phyloP scores from a whole-genome alignment of 1,140 invertebrate genomes.

The Drosophila tsacasi region DNA sequence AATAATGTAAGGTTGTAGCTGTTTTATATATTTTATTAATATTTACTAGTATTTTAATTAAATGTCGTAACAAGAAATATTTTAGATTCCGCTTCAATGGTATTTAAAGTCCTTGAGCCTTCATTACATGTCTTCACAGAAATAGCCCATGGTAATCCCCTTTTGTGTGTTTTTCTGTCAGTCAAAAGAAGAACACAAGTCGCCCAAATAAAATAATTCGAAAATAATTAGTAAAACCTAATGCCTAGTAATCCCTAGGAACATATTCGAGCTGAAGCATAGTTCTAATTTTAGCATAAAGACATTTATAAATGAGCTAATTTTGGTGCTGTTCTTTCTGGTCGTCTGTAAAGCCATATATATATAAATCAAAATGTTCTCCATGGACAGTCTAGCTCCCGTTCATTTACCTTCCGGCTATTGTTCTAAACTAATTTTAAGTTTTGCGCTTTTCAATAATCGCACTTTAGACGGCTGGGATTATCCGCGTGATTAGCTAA shows the following conservation, averaged over 20 bases:
- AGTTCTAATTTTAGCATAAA: constrained; percentile 15
- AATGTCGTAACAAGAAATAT: not conserved
- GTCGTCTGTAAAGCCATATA: not conserved
- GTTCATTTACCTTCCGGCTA: constrained; percentile 4
- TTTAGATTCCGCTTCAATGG: not conserved
- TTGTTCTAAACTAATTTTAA: not conserved
- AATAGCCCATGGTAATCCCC: not conserved
- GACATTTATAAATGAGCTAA: constrained; percentile 6
- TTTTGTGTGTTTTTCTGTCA: not conserved
- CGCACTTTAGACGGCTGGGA: constrained; percentile 30
- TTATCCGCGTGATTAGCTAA: constrained; percentile 75
- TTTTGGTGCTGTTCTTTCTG: not conserved
- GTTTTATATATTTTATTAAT: not conserved
- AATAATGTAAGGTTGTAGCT: not conserved
- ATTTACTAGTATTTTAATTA: not conserved
- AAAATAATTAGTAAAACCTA: constrained; percentile 14
- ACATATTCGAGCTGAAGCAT: constrained; percentile 1
- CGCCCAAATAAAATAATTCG: constrained; percentile 15
- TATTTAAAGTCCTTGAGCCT: not conserved
- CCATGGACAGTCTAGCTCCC: not conserved
- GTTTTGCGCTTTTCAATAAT: constrained; percentile 25
- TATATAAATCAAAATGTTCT: constrained; percentile 7
- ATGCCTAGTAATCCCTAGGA: constrained; percentile 14
- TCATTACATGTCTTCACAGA: not conserved
- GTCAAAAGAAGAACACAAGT: not conserved